Evolutionary conservation across 2,888 invertebrate genomes (phyloP).

Genomic region (Dynastes tityus): DNA sequence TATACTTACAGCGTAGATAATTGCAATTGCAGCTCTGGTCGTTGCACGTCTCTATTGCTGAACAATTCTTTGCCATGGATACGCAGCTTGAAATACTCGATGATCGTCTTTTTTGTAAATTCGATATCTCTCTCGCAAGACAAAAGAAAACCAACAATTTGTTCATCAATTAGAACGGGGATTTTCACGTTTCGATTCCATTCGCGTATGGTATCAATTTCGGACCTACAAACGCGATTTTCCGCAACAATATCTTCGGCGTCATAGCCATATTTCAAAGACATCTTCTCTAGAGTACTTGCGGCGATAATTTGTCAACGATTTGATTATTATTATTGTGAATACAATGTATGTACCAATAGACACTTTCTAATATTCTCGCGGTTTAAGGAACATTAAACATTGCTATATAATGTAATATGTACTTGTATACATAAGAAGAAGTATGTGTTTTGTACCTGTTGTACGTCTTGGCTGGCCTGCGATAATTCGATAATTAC

Average conservation of each 20-base stretch:
- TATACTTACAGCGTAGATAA: conserved; percentile 74
- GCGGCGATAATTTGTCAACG: no score
- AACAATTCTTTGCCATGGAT: conserved; percentile 78
- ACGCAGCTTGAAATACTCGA: conserved; percentile 75
- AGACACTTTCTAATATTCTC: no score
- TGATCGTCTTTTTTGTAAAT: conserved; percentile 76
- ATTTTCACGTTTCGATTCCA: conserved; percentile 61
- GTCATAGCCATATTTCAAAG: conserved; percentile 58
- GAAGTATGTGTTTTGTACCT: no score
- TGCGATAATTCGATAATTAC: no score
- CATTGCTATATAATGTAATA: no score
- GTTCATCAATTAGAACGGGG: conserved; percentile 73
- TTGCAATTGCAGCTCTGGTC: conserved; percentile 68
- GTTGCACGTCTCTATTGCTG: conserved; percentile 72
- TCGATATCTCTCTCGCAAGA: conserved; percentile 78
- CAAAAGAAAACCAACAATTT: conserved; percentile 78
- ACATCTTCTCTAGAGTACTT: conserved; percentile 15
- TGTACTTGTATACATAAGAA: no score
- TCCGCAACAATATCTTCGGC: conserved; percentile 61
- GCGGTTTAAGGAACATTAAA: no score
- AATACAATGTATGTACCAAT: no score
- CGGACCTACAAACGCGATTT: conserved; percentile 59
- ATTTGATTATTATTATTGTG: no score
- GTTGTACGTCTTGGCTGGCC: no score
- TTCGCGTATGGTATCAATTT: conserved; percentile 62